Base-by-base conservation (phyloP, 2,113 vertebrate species). In the Heterocephalus glaber region DNA sequence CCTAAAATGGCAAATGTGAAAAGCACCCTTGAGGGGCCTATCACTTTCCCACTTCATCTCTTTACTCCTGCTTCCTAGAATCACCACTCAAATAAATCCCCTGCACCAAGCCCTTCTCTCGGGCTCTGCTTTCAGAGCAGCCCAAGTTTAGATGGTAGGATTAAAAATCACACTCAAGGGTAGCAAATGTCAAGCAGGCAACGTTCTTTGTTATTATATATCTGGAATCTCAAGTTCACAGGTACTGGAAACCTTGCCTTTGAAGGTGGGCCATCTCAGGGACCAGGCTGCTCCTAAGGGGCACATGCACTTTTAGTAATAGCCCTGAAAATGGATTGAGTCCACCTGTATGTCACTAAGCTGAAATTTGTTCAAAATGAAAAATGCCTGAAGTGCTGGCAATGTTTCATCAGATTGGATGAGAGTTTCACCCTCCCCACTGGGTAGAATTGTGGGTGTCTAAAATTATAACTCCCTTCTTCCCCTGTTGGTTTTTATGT, bases 341-440 rank as follows among this genome's bases (percentile, higher is more conserved):
- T n/a, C 35, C 20, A 92, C 41, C 16, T 13, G 4, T 30, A 24
- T 16, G 19, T 17, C 63, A 22, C 38, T 12, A 83, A 89, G 38
- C 20, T 54, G 44, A 56, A 19, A 84, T 87, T 52, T 61, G 56
- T 82, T 95, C 77, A 0, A 1, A 85, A 63, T n/a, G 20, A 77
- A 97, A 97, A 94, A 82, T 84, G 47, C 52, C 94, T 70, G 3
- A 65, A 92, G 26, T 17, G 35, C 24, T 47, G 33, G 26, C 1
- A 0, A 7, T 44, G 0, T 44, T 84, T 94, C 38, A 84, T 76
- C 56, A 60, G 63, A 54, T 52, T 13, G 47, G 38, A 61, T 26
- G 44, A 76, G 19, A 92, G 14, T 28, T 83, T 72, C 49, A 44
- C 41, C 49, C 12, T 72, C 9, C 11, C 38, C 33, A 74, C 3